Evolutionary conservation across 2,888 invertebrate genomes (phyloP).

Genomic region (Ferrisia virgata): DNA sequence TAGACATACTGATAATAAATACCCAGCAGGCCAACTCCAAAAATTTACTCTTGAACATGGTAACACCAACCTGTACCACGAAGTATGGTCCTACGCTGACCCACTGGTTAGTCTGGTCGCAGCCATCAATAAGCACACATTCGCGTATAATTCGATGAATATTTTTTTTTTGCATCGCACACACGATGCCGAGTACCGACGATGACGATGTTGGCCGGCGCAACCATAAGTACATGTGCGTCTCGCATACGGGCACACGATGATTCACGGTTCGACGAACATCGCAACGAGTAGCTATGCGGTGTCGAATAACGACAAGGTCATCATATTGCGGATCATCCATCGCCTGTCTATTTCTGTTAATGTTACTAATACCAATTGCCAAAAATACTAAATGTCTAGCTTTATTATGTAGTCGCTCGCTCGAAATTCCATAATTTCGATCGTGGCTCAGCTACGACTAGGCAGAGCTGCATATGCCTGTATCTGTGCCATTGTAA

Average conservation of each 20-base stretch:
- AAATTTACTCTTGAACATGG: neutral
- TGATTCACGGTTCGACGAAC: neutral
- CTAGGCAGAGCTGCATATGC: no score
- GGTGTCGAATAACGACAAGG: conserved; percentile 2
- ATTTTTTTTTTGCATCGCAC: neutral
- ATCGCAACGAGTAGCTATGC: neutral
- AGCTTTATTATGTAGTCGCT: neutral
- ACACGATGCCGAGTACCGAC: no score
- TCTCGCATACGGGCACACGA: neutral
- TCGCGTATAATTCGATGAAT: neutral
- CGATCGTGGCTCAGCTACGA: neutral
- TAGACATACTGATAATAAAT: no score
- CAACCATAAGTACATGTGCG: neutral
- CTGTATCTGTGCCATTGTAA: no score
- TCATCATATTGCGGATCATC: neutral
- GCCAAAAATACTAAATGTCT: neutral
- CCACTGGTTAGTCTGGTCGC: neutral
- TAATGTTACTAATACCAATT: neutral
- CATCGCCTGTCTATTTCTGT: neutral
- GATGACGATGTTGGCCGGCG: no score
- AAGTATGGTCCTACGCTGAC: neutral
- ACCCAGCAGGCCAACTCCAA: no score
- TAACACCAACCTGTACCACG: no score
- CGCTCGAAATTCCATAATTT: neutral
- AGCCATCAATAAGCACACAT: neutral